Evolutionary conservation across 1,140 invertebrate species (phyloP).

Genomic region (Copidosoma floridanum): DNA sequence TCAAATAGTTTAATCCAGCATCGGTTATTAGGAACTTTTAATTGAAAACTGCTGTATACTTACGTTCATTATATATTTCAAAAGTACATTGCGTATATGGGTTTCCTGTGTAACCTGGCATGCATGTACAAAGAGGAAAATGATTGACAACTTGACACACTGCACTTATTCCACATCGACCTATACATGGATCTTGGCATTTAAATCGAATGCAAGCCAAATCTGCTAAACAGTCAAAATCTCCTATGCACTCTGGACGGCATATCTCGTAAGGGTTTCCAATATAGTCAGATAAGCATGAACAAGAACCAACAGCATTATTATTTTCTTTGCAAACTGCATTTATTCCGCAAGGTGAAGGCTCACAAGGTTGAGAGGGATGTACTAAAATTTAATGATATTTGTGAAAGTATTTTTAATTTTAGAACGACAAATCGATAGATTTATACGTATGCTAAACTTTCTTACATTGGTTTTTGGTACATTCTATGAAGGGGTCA

Average conservation of each 20-base stretch:
- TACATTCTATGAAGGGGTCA: constrained; percentile 72
- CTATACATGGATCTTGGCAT: constrained; percentile 72
- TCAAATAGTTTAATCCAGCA: constrained; percentile 32
- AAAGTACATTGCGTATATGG: constrained; percentile 62
- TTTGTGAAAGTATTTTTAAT: neutral
- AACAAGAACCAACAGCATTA: constrained; percentile 67
- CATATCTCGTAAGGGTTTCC: constrained; percentile 78
- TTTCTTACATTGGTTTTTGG: constrained; percentile 57
- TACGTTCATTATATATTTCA: constrained; percentile 53
- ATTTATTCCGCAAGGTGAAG: constrained; percentile 73
- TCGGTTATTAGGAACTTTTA: constrained; percentile 20
- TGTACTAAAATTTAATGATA: constrained; percentile 11
- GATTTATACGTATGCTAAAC: neutral
- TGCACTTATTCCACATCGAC: constrained; percentile 71
- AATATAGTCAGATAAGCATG: constrained; percentile 68
- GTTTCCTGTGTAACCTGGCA: constrained; percentile 69
- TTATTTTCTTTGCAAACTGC: constrained; percentile 67
- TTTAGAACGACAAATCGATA: too few species aligned
- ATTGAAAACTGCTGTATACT: constrained; percentile 44
- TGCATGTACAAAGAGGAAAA: constrained; percentile 69
- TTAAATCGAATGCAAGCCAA: constrained; percentile 68
- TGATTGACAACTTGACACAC: constrained; percentile 74
- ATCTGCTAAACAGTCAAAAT: constrained; percentile 70
- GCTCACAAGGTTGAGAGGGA: constrained; percentile 61
- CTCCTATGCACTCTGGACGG: constrained; percentile 67